Evolutionary conservation across 2,797 vertebrate species (phyloP).

Genomic region (Garrulus glandarius): DNA sequence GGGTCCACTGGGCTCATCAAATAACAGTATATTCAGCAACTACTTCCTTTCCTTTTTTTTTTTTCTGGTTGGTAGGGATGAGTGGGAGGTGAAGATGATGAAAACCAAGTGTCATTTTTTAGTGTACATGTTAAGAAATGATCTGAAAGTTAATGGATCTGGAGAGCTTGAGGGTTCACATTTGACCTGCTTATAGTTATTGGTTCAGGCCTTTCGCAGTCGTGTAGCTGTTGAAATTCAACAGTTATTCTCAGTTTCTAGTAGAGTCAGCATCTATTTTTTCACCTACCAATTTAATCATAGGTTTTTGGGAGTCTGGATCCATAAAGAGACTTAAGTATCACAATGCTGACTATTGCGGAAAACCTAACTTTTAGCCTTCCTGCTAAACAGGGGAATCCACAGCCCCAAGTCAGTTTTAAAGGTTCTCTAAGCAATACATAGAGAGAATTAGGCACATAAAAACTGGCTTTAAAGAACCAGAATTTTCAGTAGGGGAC

Average conservation of each 20-base stretch:
- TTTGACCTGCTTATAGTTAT: constrained; percentile 15
- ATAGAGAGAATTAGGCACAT: not conserved
- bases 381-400: not conserved
- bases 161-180: not conserved
- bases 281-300: constrained; percentile 9
- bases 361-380: not conserved
- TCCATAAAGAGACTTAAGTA: not conserved
- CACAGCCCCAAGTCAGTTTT: not conserved
- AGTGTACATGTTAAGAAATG: not conserved
- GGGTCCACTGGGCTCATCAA: not conserved
- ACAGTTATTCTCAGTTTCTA: constrained; percentile 8
- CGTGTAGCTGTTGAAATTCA: constrained; percentile 26
- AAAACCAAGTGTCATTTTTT: not conserved
- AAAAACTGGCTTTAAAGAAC: not conserved
- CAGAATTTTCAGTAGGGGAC: not conserved
- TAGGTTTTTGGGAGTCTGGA: not conserved
- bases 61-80: not conserved
- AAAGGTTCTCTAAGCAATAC: not conserved
- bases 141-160: constrained; percentile 15
- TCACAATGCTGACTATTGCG: not conserved
- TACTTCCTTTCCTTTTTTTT: rapidly evolving
- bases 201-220: not conserved
- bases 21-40: not conserved
- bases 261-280: constrained; percentile 32
- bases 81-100: not conserved